Evolutionary conservation across 2,797 vertebrate genomes (phyloP).

Genomic region (Eulemur rubriventer): DNA sequence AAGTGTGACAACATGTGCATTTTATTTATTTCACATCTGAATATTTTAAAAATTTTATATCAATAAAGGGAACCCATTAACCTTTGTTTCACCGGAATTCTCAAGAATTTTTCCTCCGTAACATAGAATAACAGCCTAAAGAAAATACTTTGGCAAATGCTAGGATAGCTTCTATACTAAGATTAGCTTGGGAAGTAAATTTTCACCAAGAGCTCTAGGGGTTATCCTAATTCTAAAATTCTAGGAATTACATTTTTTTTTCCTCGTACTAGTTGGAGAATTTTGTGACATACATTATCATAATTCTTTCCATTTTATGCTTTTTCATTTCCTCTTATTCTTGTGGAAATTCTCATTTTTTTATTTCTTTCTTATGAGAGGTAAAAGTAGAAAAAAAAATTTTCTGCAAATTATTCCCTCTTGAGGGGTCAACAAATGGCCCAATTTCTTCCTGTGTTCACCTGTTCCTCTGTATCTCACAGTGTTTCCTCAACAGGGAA

Average conservation of each 20-base stretch:
- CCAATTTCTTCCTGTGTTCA: background rate
- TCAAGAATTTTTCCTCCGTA: background rate
- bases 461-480: background rate
- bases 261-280: background rate
- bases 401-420: background rate
- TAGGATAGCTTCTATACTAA: background rate
- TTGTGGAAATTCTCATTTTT: background rate
- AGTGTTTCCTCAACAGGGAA: constrained; percentile 13
- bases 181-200: background rate
- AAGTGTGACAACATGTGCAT: background rate
- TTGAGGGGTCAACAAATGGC: background rate
- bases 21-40: background rate
- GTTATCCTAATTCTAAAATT: background rate
- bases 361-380: background rate
- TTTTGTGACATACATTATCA: background rate
- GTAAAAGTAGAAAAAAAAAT: background rate
- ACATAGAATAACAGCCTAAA: background rate
- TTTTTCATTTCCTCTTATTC: background rate
- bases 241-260: background rate
- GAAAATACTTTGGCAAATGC: background rate
- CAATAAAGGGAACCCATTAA: background rate
- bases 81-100: background rate
- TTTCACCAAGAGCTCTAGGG: background rate
- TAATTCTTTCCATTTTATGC: background rate
- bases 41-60: background rate